phyloP scores from a whole-genome alignment of 2,113 vertebrate genomes.

The Mixornis gularis region DNA sequence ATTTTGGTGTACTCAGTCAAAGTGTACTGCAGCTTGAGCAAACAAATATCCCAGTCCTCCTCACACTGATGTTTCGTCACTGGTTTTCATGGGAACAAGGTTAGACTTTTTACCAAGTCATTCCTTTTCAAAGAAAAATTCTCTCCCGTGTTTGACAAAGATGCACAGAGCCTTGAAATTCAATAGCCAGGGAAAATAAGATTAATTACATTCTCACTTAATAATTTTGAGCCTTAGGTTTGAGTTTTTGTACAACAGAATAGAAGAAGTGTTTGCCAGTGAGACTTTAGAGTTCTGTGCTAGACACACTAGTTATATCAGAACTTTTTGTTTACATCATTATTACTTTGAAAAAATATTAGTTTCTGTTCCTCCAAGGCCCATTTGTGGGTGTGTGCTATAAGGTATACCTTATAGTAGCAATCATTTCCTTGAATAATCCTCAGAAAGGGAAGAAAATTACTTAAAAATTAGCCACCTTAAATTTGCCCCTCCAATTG shows the following conservation, averaged over 20 bases:
- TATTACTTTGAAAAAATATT: neutral
- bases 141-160: neutral
- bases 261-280: neutral
- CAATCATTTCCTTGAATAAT: conserved; percentile 60
- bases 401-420: conserved; percentile 13
- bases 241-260: neutral
- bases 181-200: neutral
- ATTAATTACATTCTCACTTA: neutral
- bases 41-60: neutral
- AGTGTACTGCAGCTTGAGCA: neutral
- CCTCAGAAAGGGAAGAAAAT: conserved; percentile 53
- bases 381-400: neutral
- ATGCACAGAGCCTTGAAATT: neutral
- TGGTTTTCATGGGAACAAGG: rapidly evolving
- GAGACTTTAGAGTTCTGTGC: neutral
- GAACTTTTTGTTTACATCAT: neutral
- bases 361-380: neutral
- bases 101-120: neutral
- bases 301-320: neutral
- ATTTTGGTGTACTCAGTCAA: neutral
- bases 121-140: neutral
- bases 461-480: conserved; percentile 60
- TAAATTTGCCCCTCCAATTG: conserved; percentile 41
- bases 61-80: neutral
- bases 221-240: neutral